These are phyloP conservation scores for Callocephalon fimbriatum DNA, from an alignment of 2,113 vertebrate species.

Conservation along the genomic window DNA sequence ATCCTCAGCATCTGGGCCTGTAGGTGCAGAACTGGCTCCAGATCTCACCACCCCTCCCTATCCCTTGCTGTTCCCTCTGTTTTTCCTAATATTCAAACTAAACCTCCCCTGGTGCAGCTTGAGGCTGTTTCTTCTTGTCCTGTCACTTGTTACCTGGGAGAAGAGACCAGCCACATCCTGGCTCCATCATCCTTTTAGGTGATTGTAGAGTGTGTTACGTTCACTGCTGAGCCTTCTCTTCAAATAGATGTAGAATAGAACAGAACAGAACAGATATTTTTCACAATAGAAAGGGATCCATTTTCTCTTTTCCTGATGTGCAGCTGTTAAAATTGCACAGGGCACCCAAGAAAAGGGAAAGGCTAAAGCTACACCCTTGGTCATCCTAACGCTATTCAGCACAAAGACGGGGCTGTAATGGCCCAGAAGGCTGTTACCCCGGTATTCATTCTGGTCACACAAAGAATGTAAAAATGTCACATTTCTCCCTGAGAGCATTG, in stretches of 20 bases:
- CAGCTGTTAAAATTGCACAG: background rate
- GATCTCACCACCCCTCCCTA: background rate
- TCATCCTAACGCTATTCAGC: background rate
- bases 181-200: background rate
- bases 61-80: fast-evolving
- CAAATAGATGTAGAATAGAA: background rate
- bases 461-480: background rate
- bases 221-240: background rate
- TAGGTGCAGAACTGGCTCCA: background rate
- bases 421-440: background rate
- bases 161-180: background rate
- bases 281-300: background rate
- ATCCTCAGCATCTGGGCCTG: background rate
- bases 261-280: background rate
- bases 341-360: background rate
- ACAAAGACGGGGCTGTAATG: background rate
- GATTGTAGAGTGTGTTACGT: background rate
- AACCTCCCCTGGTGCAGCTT: background rate
- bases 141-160: background rate
- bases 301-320: background rate
- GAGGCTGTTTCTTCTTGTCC: fast-evolving
- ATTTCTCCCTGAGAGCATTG: background rate
- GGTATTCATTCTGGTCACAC: background rate
- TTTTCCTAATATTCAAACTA: background rate
- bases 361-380: background rate